These are phyloP conservation scores for Popillia japonica DNA, from an alignment of 1,140 invertebrate genomes.

Conservation along the genomic window DNA sequence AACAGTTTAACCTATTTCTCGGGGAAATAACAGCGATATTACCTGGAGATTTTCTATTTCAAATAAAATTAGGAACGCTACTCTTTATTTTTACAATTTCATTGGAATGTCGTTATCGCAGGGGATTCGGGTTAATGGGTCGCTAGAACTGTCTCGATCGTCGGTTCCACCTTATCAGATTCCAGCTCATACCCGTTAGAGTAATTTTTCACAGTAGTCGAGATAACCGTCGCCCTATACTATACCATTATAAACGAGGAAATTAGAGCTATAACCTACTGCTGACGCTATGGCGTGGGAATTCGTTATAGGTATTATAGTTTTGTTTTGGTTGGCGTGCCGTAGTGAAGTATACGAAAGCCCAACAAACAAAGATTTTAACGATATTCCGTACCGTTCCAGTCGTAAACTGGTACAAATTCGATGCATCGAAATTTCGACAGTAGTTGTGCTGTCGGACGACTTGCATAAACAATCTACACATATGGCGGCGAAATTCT, in stretches of 20 bases:
- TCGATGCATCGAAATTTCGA: slow-evolving; percentile 22
- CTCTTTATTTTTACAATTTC: not conserved
- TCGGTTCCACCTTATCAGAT: not conserved
- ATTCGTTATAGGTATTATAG: slow-evolving; percentile 17
- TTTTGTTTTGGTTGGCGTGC: slow-evolving; percentile 29
- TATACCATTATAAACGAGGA: not conserved
- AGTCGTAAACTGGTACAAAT: slow-evolving; percentile 36
- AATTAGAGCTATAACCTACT: slow-evolving; percentile 21
- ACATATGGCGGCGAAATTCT: not conserved
- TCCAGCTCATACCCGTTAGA: not conserved
- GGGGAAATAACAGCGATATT: no score
- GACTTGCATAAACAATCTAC: slow-evolving; percentile 13
- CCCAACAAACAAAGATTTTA: slow-evolving; percentile 31
- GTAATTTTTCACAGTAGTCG: slow-evolving; percentile 17
- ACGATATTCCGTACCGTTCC: slow-evolving; percentile 24
- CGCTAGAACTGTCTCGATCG: slow-evolving; percentile 17
- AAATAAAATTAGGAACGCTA: not conserved
- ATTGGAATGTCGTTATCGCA: not conserved
- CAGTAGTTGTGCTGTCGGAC: slow-evolving; percentile 22
- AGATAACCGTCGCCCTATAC: slow-evolving; percentile 14
- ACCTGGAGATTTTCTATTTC: not conserved
- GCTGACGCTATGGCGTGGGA: not conserved
- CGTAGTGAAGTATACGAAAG: not conserved
- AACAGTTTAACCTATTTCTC: no score
- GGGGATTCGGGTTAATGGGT: slow-evolving; percentile 22